Evolutionary conservation across 2,113 vertebrate genomes (phyloP).

Genomic region (Physeter macrocephalus): DNA sequence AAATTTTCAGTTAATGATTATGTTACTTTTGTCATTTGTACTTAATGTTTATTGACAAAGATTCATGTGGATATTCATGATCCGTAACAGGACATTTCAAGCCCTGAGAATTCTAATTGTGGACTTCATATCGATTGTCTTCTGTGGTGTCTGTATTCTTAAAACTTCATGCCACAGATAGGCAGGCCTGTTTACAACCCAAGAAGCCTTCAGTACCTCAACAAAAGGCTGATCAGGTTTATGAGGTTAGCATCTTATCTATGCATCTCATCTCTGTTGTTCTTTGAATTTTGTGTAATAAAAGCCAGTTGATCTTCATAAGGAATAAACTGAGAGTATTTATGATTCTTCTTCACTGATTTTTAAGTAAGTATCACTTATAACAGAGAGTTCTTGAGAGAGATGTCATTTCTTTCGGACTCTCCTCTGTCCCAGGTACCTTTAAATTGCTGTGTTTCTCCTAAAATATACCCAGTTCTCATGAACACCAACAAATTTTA

Average conservation of each 20-base stretch:
- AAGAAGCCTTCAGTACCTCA: background rate
- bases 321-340: background rate
- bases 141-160: background rate
- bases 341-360: conserved; percentile 30
- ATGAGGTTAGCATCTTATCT: background rate
- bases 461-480: background rate
- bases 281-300: conserved; percentile 38
- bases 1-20: background rate
- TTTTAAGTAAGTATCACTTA: background rate
- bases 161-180: background rate
- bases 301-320: background rate
- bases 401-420: background rate
- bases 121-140: conserved; percentile 3
- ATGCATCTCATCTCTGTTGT: background rate
- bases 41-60: background rate
- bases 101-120: background rate
- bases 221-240: background rate
- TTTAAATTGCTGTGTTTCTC: conserved; percentile 14
- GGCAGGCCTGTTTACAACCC: background rate
- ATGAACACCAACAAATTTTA: background rate
- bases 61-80: background rate
- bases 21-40: background rate
- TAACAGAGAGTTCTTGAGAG: background rate
- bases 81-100: background rate
- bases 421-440: background rate